Evolutionary conservation across 35 echinoderm and acorn worm species (phyloP).

Genomic region (Heliocidaris tuberculata): DNA sequence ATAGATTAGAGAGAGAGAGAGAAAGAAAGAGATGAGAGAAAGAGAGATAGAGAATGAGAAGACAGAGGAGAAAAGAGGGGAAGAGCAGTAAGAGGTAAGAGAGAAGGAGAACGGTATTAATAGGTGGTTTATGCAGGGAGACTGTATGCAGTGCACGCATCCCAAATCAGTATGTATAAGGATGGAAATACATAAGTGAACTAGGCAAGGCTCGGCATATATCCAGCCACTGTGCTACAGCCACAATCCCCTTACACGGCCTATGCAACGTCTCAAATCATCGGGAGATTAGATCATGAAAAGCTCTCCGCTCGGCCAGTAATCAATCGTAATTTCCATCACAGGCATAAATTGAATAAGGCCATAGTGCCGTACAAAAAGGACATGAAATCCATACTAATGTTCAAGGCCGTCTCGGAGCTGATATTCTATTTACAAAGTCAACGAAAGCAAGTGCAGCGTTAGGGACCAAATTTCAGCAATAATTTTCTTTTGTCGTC

Average conservation of each 20-base stretch:
- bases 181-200: neutral
- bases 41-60: neutral
- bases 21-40: neutral
- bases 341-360: constrained; percentile 27
- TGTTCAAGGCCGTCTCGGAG: neutral
- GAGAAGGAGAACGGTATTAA: neutral
- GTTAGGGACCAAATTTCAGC: neutral
- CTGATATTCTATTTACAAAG: neutral
- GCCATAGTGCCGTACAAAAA: neutral
- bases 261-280: neutral
- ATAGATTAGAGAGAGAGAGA: neutral
- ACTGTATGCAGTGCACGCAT: neutral
- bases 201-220: neutral
- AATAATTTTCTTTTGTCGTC: neutral
- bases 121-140: neutral
- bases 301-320: constrained; percentile 14
- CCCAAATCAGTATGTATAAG: neutral
- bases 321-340: constrained; percentile 39
- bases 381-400: constrained; percentile 3
- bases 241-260: neutral
- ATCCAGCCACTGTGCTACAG: neutral
- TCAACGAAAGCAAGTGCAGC: neutral
- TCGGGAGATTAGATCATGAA: constrained; percentile 22
- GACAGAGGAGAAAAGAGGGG: neutral
- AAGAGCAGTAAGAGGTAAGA: neutral